Percentiles rank a stretch among this genome's conserved stretches.
Conservation (phyloP, 2,888 invertebrate species). For the Acrocyrtus sp. region DNA sequence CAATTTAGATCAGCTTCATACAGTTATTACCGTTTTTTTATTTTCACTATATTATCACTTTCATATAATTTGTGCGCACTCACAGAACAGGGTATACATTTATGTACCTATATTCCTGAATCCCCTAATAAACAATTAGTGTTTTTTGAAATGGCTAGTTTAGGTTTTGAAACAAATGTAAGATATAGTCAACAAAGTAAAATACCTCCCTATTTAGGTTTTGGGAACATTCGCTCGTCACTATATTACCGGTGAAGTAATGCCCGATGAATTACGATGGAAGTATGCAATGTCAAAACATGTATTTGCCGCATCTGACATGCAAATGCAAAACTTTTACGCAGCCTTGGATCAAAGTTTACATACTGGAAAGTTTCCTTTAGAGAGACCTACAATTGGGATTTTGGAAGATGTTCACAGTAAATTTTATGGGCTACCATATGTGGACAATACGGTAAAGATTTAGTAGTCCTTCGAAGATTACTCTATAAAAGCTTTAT, state of each 20-base stretch:
- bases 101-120: too few relatives aligned
- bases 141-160: too few relatives aligned
- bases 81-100: too few relatives aligned
- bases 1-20: background rate
- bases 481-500: background rate
- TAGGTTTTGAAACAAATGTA: too few relatives aligned
- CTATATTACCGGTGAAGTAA: constrained; percentile 85
- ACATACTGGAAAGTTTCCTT: constrained; percentile 74
- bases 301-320: constrained; percentile 88
- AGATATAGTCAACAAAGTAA: too few relatives aligned
- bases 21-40: background rate
- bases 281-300: constrained; percentile 86
- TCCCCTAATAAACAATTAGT: too few relatives aligned
- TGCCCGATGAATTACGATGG: constrained; percentile 82
- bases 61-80: too few relatives aligned
- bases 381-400: constrained; percentile 74
- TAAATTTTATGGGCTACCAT: constrained; percentile 86
- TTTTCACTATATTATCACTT: background rate
- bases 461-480: too few relatives aligned
- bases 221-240: constrained; percentile 88
- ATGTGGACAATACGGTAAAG: constrained; percentile 85
- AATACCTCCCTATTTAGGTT: too few relatives aligned
- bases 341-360: constrained; percentile 91
- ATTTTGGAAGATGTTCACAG: constrained; percentile 81
- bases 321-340: constrained; percentile 91